Conservation (phyloP, 2,888 invertebrate genomes). For the Drepanosiphum platanoidis region DNA sequence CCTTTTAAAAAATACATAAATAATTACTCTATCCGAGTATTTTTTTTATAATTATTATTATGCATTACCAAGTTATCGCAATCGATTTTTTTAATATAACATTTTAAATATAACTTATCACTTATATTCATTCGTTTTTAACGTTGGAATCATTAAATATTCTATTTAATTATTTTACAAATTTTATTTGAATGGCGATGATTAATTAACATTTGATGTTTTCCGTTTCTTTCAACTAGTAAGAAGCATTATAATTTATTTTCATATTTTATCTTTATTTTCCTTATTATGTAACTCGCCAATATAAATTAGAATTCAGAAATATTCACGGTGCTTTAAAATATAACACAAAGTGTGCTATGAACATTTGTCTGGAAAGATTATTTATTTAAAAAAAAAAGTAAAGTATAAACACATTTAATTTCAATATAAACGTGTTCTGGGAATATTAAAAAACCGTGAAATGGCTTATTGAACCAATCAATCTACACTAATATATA, state of each 20-base stretch:
- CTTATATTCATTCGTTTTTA: neutral
- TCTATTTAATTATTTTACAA: neutral
- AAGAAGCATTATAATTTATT: neutral
- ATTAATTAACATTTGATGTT: neutral
- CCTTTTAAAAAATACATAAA: neutral
- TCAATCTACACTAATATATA: neutral
- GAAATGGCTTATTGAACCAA: neutral
- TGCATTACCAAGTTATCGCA: neutral
- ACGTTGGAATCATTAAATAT: slow-evolving; percentile 31
- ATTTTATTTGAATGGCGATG: neutral
- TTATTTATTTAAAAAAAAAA: neutral
- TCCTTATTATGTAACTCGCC: neutral
- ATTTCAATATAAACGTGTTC: neutral
- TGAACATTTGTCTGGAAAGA: neutral
- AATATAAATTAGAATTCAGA: neutral
- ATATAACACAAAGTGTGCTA: neutral
- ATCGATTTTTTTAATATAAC: neutral
- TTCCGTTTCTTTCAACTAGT: neutral
- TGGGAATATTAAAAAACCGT: neutral
- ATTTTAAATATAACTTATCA: neutral
- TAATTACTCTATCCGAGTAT: neutral
- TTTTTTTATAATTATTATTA: neutral
- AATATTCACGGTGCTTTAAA: neutral
- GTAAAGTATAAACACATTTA: neutral
- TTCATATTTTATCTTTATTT: neutral